Evolutionary conservation across 30 jellyfish, hydroid and myxozoan species (phyloP).

Genomic region (Aurelia sp.): DNA sequence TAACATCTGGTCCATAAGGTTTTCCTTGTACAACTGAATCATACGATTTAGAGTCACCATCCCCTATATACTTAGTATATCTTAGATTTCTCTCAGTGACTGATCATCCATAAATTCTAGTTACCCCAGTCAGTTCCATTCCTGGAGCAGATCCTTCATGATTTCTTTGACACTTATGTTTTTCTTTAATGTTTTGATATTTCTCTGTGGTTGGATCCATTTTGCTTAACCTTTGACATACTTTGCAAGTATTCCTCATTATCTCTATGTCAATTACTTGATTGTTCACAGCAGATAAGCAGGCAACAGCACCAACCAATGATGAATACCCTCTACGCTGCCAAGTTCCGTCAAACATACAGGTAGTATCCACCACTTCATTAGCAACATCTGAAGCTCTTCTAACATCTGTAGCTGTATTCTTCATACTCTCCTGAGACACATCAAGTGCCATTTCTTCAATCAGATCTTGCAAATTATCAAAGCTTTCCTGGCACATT

Average conservation of each 20-base stretch:
- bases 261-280: constrained; percentile 13
- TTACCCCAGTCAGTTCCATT: no score
- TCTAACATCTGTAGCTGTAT: constrained; percentile 26
- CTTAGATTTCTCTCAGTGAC: no score
- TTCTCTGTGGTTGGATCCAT: not conserved
- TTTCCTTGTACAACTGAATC: no score
- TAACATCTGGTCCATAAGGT: no score
- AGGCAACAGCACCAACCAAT: constrained; percentile 23
- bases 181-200: not conserved
- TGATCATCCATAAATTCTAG: no score
- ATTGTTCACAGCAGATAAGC: constrained; percentile 14
- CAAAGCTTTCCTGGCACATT: not conserved
- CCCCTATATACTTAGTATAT: no score
- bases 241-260: constrained; percentile 2
- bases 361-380: constrained; percentile 17
- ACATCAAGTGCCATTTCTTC: not conserved
- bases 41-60: no score
- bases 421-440: constrained; percentile 14
- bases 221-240: not conserved
- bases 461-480: not conserved
- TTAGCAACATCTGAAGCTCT: not conserved
- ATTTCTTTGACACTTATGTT: constrained; percentile 12
- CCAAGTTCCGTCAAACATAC: constrained; percentile 42
- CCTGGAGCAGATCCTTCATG: no score
- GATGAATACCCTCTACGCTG: constrained; percentile 31